phyloP scores from a whole-genome alignment of 2,113 vertebrate genomes.

The Anguilla japonica region DNA sequence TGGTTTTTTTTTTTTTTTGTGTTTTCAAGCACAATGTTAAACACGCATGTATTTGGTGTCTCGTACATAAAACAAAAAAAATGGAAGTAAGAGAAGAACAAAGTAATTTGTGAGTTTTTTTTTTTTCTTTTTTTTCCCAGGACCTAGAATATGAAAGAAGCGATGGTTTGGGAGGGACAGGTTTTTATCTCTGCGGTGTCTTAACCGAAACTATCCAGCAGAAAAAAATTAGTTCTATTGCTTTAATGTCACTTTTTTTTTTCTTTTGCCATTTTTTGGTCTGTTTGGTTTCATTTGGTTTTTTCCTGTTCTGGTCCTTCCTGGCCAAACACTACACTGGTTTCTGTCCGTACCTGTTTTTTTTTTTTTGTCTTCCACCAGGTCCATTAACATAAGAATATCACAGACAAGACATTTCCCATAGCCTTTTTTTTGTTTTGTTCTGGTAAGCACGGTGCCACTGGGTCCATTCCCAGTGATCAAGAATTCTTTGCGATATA shows the following conservation, averaged over 20 bases:
- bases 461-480: slow-evolving; percentile 43
- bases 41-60: slow-evolving; percentile 53
- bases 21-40: slow-evolving; percentile 35
- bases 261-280: slow-evolving; percentile 42
- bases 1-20: slow-evolving; percentile 5
- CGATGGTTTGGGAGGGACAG: slow-evolving; percentile 56
- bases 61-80: slow-evolving; percentile 40
- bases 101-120: slow-evolving; percentile 38
- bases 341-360: slow-evolving; percentile 21
- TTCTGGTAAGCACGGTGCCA: slow-evolving; percentile 47
- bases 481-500: slow-evolving; percentile 38
- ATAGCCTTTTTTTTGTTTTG: slow-evolving; percentile 23
- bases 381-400: slow-evolving; percentile 31
- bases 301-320: slow-evolving; percentile 14
- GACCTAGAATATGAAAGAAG: slow-evolving; percentile 54
- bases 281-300: slow-evolving; percentile 12
- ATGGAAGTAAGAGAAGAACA: slow-evolving; percentile 35
- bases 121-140: slow-evolving; percentile 16
- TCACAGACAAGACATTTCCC: slow-evolving; percentile 34
- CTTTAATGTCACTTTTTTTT: slow-evolving; percentile 52
- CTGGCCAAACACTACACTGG: slow-evolving; percentile 22
- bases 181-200: slow-evolving; percentile 55
- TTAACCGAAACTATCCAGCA: slow-evolving; percentile 57
- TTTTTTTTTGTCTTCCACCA: slow-evolving; percentile 12
- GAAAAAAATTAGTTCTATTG: slow-evolving; percentile 58